These are phyloP conservation scores for Takifugu ocellatus DNA, from an alignment of 2,797 vertebrate species.

Conservation along the genomic window DNA sequence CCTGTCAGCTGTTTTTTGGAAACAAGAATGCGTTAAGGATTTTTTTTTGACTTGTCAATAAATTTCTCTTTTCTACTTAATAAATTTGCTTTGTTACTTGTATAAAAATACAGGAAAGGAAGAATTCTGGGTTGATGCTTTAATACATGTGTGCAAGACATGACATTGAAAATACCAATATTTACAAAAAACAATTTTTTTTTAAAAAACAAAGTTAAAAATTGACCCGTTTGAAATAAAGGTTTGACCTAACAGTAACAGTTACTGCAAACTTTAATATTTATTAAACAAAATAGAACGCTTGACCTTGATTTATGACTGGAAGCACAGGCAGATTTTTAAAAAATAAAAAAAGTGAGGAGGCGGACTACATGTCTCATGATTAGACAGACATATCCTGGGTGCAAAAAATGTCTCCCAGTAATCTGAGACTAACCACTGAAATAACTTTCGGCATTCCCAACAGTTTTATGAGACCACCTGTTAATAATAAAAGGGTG, in stretches of 20 bases:
- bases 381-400: slow-evolving; percentile 1
- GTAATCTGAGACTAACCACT: slow-evolving; percentile 34
- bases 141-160: background rate
- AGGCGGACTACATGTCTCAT: background rate
- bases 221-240: slow-evolving; percentile 38
- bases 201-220: slow-evolving; percentile 3
- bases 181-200: too few species aligned
- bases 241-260: background rate
- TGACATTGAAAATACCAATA: background rate
- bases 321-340: slow-evolving; percentile 40
- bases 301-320: slow-evolving; percentile 1
- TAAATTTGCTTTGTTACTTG: too few species aligned
- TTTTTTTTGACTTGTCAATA: slow-evolving; percentile 32
- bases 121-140: too few species aligned
- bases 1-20: background rate
- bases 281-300: too few species aligned
- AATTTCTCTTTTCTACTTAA: background rate
- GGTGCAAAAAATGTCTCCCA: background rate
- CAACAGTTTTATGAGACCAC: background rate
- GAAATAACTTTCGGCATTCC: slow-evolving; percentile 37
- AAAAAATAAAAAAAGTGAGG: background rate
- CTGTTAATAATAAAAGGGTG: background rate
- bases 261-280: too few species aligned
- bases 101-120: too few species aligned
- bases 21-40: slow-evolving; percentile 53